Evolutionary conservation across 2,113 vertebrate genomes (phyloP).

Genomic region (Phoenicopterus ruber): DNA sequence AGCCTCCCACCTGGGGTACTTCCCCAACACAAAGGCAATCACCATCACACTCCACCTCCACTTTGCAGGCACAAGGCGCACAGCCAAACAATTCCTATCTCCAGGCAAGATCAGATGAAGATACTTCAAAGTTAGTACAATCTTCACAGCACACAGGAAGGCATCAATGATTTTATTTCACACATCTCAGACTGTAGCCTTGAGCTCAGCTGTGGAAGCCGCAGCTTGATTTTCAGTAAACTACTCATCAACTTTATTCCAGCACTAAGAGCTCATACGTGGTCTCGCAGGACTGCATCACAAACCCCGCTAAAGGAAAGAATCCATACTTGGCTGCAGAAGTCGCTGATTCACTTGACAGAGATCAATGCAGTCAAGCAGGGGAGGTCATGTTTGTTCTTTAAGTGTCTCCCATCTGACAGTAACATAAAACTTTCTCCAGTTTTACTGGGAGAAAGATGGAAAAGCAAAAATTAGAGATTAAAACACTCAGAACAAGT

Average conservation of each 20-base stretch:
- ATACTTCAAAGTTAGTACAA: neutral
- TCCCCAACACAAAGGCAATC: neutral
- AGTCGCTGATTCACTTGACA: neutral
- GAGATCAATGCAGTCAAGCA: neutral
- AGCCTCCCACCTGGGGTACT: neutral
- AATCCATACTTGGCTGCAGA: neutral
- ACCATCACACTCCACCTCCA: neutral
- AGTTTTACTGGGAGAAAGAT: neutral
- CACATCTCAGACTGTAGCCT: neutral
- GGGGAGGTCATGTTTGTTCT: neutral
- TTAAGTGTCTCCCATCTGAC: neutral
- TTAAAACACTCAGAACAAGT: neutral
- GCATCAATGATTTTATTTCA: neutral
- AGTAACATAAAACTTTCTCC: neutral
- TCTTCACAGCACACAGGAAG: neutral
- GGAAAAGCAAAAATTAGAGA: neutral
- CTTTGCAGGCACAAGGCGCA: neutral
- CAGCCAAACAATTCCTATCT: neutral
- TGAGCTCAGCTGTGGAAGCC: neutral
- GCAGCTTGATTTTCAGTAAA: neutral
- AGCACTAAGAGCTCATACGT: neutral
- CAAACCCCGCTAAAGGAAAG: neutral
- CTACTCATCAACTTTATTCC: neutral
- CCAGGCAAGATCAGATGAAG: neutral
- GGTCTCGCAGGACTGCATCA: neutral